Conservation (phyloP, 1,140 invertebrate genomes). For the Tachypleus tridentatus region DNA sequence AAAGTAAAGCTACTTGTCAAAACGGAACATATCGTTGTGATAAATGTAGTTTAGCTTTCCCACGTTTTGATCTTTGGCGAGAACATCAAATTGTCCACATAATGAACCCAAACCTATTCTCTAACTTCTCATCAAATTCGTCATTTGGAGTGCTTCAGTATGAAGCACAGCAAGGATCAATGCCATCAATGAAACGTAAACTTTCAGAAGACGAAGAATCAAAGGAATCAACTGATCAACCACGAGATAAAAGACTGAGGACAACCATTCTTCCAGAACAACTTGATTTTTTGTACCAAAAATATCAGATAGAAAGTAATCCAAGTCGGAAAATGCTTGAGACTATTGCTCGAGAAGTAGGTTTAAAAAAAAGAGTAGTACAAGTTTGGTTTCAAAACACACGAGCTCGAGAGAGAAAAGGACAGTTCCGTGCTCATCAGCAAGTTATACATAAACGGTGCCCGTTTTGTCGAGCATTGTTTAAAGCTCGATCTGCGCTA, state of each 20-base stretch:
- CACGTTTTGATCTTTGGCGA: conserved; percentile 75
- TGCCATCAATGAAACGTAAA: conserved; percentile 32
- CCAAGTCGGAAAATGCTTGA: conserved; percentile 95
- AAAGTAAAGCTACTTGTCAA: conserved; percentile 11
- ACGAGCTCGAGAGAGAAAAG: conserved; percentile 72
- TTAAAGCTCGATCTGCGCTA: conserved; percentile 86
- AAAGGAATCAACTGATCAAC: conserved; percentile 30
- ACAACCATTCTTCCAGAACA: conserved; percentile 96
- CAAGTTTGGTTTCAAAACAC: conserved; percentile 95
- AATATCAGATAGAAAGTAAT: conserved; percentile 94
- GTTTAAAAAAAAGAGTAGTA: conserved; percentile 89
- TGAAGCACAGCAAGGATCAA: conserved; percentile 49
- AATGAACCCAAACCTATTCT: conserved; percentile 86
- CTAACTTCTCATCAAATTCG: conserved; percentile 67
- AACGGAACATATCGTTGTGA: conserved; percentile 50
- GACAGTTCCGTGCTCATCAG: conserved; percentile 85
- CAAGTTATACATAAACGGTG: conserved; percentile 92
- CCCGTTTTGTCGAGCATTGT: conserved; percentile 84
- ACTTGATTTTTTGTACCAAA: conserved; percentile 92
- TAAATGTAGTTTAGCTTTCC: conserved; percentile 86
- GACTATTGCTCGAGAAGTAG: conserved; percentile 88
- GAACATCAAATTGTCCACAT: conserved; percentile 92
- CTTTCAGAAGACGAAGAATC: conserved; percentile 40
- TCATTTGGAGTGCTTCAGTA: conserved; percentile 88
- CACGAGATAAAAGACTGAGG: conserved; percentile 82